Conservation (phyloP, 2,888 invertebrate species). For the Synanthedon formicaeformis region DNA sequence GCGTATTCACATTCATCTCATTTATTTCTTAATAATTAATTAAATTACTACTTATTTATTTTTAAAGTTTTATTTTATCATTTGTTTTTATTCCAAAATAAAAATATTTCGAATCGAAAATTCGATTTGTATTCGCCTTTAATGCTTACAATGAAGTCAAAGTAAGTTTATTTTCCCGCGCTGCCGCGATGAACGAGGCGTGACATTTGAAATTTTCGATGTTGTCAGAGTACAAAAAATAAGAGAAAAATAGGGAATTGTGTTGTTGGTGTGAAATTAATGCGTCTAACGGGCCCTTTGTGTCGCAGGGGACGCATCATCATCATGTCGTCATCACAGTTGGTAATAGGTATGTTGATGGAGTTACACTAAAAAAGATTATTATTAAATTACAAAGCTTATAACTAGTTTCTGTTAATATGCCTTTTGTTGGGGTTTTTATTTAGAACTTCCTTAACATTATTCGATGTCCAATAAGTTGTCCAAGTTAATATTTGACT, state of each 20-base stretch:
- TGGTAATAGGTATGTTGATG: constrained; percentile 34
- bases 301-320: constrained; percentile 40
- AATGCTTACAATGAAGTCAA: no score
- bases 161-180: constrained; percentile 51
- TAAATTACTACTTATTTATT: no score
- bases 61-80: no score
- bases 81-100: no score
- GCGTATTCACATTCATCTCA: no score
- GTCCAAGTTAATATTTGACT: no score
- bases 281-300: constrained; percentile 61
- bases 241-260: constrained; percentile 42
- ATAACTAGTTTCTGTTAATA: neutral
- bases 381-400: constrained; percentile 16
- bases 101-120: no score
- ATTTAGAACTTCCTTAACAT: no score
- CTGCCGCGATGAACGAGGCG: constrained; percentile 60
- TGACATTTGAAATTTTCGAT: constrained; percentile 63
- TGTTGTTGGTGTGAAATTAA: constrained; percentile 57
- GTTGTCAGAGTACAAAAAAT: constrained; percentile 51
- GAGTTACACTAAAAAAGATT: constrained; percentile 39
- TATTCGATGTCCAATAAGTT: no score
- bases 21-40: no score
- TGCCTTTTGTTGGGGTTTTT: constrained; percentile 1
- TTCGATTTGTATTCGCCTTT: no score
- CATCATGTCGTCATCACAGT: constrained; percentile 31